phyloP scores from a whole-genome alignment of 1,140 invertebrate genomes.

The Diabrotica virgifera region DNA sequence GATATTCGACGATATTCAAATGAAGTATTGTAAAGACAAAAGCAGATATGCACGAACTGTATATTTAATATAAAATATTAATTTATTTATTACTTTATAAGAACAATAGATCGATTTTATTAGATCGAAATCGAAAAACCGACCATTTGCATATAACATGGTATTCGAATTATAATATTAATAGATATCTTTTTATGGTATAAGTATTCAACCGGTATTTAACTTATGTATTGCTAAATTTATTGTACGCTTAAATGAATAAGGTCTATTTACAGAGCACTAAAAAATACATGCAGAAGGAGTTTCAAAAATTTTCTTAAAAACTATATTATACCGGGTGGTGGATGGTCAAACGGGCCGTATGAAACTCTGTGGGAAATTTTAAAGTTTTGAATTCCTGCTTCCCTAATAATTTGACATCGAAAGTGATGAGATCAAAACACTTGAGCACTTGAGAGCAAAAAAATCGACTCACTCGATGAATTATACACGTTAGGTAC shows the following conservation, averaged over 20 bases:
- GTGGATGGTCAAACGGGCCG: too few relatives aligned
- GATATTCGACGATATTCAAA: slow-evolving; percentile 40
- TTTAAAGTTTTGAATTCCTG: too few relatives aligned
- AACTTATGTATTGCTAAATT: slow-evolving; percentile 4
- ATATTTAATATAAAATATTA: slow-evolving; percentile 37
- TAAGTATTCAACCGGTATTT: neutral
- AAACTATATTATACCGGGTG: too few relatives aligned
- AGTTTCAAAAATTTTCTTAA: too few relatives aligned
- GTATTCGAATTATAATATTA: slow-evolving; percentile 36
- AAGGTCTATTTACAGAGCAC: too few relatives aligned
- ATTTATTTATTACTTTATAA: slow-evolving; percentile 44
- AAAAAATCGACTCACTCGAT: too few relatives aligned
- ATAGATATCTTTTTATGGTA: slow-evolving; percentile 26
- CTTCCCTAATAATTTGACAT: too few relatives aligned
- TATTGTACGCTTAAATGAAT: neutral
- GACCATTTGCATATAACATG: slow-evolving; percentile 41
- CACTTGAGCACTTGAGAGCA: too few relatives aligned
- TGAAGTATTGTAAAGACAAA: slow-evolving; percentile 39
- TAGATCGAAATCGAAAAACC: slow-evolving; percentile 41
- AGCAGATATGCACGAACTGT: slow-evolving; percentile 38
- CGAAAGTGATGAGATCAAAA: too few relatives aligned
- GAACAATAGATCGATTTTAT: slow-evolving; percentile 46
- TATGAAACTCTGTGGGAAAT: too few relatives aligned
- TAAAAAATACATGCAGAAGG: too few relatives aligned
- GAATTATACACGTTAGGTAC: too few relatives aligned